Evolutionary conservation across 2,888 invertebrate genomes (phyloP), one percentile per base, ranked within the genome.

Genomic region (Zaprionus lineosus): DNA sequence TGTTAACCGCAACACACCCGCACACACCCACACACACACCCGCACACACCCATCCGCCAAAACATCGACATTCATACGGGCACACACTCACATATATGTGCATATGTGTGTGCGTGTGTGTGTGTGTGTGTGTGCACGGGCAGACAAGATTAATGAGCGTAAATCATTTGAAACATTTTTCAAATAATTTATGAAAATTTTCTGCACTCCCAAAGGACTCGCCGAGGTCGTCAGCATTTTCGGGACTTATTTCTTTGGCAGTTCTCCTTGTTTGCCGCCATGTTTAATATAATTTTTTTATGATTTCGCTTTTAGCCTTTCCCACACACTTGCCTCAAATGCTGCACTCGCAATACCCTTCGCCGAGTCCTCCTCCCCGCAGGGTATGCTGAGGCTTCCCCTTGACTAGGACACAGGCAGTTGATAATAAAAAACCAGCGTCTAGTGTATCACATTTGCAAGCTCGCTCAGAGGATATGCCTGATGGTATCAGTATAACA

Each of bases 181-280:
- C 72, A 72, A 71, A 72, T 67, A 59, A 72, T 71, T 71, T 71
- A 71, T 71, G 70, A 72, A 72, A 72, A 71, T 67, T 72, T 56
- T 37, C 9, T 43, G 46, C 60, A 37, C 50, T 68, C 62, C 41
- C 68, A 53, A 14, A 21, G 67, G 62, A 50, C 48, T 62, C 50
- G 34, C 65, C 41, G 28, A 50, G 71, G 60, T 70, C 71, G 50
- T 50, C 66, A 71, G 39, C 70, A 62, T 70, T 55, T 69, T 70
- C 51, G 52, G 61, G 61, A 71, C 55, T 65, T 56, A 69, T 55
- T 70, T 66, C 46, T 66, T 48, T 47, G 43, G 50, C 59, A 50
- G 24, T 60, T 48, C 41, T 16, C 37, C 39, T 51, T 57, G 57
- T 63, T 56, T 57, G 34, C 40, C 50, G 50, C 68, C 29, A 55